Evolutionary conservation across 2,797 vertebrate species (phyloP).

Genomic region (Ctenopoma multispine): DNA sequence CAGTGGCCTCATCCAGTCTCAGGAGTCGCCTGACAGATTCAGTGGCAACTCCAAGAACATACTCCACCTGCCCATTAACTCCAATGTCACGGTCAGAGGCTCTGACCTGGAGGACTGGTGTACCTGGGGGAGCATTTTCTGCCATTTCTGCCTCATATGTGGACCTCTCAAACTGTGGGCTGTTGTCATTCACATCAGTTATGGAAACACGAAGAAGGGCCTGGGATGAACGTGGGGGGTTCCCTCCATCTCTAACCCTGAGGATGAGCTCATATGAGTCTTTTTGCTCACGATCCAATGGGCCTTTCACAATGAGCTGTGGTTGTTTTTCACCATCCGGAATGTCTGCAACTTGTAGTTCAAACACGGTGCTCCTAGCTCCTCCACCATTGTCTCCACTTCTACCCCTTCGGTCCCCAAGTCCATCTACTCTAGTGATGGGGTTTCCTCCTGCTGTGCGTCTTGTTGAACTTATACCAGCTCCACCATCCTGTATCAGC

Average conservation of each 20-base stretch:
- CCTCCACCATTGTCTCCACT: slow-evolving; percentile 76
- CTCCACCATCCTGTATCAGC: slow-evolving; percentile 90
- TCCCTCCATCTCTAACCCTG: slow-evolving; percentile 93
- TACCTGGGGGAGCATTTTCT: slow-evolving; percentile 94
- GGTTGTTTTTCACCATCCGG: slow-evolving; percentile 97
- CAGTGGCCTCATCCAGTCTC: slow-evolving; percentile 91
- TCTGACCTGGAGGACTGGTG: slow-evolving; percentile 94
- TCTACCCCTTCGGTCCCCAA: slow-evolving; percentile 79
- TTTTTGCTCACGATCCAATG: slow-evolving; percentile 92
- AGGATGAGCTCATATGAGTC: slow-evolving; percentile 96
- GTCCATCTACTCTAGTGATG: slow-evolving; percentile 72
- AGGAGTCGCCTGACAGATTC: slow-evolving; percentile 92
- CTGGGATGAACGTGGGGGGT: slow-evolving; percentile 92
- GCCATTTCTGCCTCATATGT: slow-evolving; percentile 95
- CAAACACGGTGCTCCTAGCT: slow-evolving; percentile 91
- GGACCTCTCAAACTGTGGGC: slow-evolving; percentile 93
- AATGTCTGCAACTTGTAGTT: slow-evolving; percentile 96
- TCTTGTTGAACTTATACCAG: slow-evolving; percentile 73
- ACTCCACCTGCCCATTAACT: slow-evolving; percentile 96
- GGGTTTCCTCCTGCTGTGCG: slow-evolving; percentile 75
- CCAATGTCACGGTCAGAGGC: slow-evolving; percentile 94
- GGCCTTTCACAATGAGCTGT: slow-evolving; percentile 96
- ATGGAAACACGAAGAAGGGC: slow-evolving; percentile 95
- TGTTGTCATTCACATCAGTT: slow-evolving; percentile 98
- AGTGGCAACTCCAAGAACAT: slow-evolving; percentile 93